These are phyloP conservation scores for Morone saxatilis DNA, from an alignment of 2,113 vertebrate species.

Conservation along the genomic window DNA sequence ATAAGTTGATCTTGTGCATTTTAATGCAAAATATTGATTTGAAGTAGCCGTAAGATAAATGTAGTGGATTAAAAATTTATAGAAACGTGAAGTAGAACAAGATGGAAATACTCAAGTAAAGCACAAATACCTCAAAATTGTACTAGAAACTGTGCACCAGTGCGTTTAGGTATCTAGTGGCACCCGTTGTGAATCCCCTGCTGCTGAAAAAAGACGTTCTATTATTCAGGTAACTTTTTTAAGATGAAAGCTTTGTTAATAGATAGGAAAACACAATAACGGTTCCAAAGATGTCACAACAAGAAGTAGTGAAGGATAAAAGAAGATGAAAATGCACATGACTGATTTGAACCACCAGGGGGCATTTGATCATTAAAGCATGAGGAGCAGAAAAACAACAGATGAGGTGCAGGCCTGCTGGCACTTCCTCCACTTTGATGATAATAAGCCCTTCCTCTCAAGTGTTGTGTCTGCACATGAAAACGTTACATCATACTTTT, in stretches of 20 bases:
- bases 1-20: background rate
- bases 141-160: background rate
- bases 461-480: constrained; percentile 46
- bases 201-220: background rate
- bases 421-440: constrained; percentile 55
- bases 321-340: constrained; percentile 14
- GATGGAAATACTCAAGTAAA: background rate
- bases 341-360: constrained; percentile 65
- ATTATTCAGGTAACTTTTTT: background rate
- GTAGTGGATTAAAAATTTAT: background rate
- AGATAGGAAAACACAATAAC: background rate
- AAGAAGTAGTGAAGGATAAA: background rate
- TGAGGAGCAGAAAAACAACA: constrained; percentile 43
- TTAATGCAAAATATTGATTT: background rate
- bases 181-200: background rate
- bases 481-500: constrained; percentile 32
- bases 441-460: constrained; percentile 38
- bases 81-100: background rate
- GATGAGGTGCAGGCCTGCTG: constrained; percentile 53
- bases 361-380: constrained; percentile 73
- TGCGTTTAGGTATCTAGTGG: background rate
- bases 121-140: background rate
- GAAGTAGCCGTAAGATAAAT: background rate
- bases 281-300: background rate
- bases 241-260: constrained; percentile 3